phyloP scores from a whole-genome alignment of 2,888 invertebrate species.

The Leptopilina myrica region DNA sequence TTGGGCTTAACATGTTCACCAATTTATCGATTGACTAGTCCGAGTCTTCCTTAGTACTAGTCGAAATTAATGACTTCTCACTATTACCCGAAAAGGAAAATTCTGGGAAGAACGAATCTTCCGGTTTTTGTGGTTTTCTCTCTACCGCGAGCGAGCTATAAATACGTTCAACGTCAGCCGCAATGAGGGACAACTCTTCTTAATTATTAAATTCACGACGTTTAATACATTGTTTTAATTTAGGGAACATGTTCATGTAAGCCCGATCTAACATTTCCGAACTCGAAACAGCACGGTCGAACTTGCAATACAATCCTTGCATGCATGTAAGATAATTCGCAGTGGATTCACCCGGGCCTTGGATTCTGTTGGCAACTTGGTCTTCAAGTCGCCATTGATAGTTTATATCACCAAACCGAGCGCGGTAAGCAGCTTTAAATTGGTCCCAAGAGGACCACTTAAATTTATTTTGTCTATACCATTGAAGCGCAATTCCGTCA shows the following conservation, averaged over 20 bases:
- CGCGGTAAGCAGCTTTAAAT: not conserved
- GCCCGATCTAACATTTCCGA: slow-evolving; percentile 39
- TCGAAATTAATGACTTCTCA: not conserved
- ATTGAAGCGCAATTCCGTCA: not conserved
- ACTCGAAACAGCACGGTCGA: not conserved
- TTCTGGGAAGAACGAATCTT: not conserved
- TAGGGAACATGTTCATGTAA: slow-evolving; percentile 39
- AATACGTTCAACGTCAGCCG: not conserved
- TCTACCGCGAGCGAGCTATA: not conserved
- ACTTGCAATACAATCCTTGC: slow-evolving; percentile 20
- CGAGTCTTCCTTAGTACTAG: not conserved
- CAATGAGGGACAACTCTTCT: slow-evolving; percentile 16
- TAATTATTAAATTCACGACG: slow-evolving; percentile 37
- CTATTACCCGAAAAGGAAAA: not conserved
- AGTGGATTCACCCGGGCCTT: slow-evolving; percentile 37
- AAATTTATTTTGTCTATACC: not conserved
- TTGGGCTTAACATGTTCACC: too few species aligned
- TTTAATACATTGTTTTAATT: slow-evolving; percentile 20
- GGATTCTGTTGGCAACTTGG: slow-evolving; percentile 7
- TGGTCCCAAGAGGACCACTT: not conserved
- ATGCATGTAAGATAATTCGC: slow-evolving; percentile 39
- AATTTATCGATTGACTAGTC: not conserved
- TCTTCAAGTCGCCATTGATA: slow-evolving; percentile 23
- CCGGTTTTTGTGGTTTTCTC: not conserved
- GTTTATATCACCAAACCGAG: not conserved